These are phyloP conservation scores for Oreochromis aureus DNA, from an alignment of 2,113 vertebrate genomes.

Conservation along the genomic window DNA sequence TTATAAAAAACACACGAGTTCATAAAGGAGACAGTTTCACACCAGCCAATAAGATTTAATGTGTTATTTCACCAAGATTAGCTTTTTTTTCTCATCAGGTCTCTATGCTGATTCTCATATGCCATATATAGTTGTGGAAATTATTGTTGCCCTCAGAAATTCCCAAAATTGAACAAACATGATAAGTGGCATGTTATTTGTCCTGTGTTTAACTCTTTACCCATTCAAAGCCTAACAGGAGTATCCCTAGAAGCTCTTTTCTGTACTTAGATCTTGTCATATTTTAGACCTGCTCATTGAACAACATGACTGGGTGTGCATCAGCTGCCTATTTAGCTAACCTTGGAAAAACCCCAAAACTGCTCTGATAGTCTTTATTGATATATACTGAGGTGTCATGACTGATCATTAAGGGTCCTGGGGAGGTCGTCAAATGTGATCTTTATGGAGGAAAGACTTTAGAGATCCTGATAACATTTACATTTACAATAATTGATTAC, in stretches of 20 bases:
- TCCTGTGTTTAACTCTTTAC: background rate
- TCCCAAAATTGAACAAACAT: background rate
- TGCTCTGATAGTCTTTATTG: background rate
- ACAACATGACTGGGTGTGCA: background rate
- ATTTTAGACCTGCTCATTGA: background rate
- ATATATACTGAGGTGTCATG: background rate
- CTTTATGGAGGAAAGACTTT: background rate
- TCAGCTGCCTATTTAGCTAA: background rate
- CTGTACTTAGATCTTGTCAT: background rate
- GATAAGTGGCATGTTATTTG: background rate
- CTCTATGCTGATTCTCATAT: background rate
- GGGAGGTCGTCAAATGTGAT: background rate
- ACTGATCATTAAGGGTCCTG: background rate
- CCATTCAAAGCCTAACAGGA: background rate
- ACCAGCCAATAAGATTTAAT: background rate
- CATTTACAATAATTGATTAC: too few species aligned
- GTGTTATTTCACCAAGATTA: background rate
- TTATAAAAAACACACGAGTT: background rate
- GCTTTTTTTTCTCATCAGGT: background rate
- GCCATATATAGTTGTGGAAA: background rate
- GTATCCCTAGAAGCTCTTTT: too few species aligned
- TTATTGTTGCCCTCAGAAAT: background rate
- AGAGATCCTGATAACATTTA: background rate
- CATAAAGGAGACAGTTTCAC: background rate
- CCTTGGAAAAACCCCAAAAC: background rate